A percentile compares a stretch with the other conserved stretches of the same genome.
phyloP scores from a whole-genome alignment of 1,140 invertebrate species.

The Diachasma alloeum region DNA sequence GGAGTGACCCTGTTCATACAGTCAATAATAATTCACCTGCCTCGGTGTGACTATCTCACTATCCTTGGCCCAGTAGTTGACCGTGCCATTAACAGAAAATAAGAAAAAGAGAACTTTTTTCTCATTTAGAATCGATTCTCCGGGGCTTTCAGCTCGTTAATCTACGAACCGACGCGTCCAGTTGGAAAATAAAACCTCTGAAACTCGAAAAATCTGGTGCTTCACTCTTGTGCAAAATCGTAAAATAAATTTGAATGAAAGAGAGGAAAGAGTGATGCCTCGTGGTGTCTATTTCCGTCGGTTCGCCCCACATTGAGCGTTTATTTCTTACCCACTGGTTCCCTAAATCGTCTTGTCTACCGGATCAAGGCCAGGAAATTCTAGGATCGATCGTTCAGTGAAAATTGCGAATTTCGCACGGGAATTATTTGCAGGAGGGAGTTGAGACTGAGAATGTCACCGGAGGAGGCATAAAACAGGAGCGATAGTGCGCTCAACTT shows the following conservation, averaged over 20 bases:
- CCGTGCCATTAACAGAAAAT: not conserved
- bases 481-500: not conserved
- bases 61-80: constrained; percentile 43
- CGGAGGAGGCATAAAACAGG: not conserved
- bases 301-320: constrained; percentile 52
- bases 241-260: not conserved
- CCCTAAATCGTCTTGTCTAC: not conserved
- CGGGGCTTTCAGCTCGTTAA: too few relatives aligned
- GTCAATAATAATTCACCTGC: constrained; percentile 12
- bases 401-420: not conserved
- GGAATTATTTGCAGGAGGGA: not conserved
- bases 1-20: not conserved
- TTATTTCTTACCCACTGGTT: constrained; percentile 41
- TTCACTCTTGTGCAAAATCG: not conserved
- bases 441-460: not conserved
- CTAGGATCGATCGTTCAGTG: not conserved
- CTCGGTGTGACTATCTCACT: constrained; percentile 14
- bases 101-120: not conserved
- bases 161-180: too few relatives aligned
- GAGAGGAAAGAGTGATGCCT: constrained; percentile 1
- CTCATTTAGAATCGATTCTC: not conserved
- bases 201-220: too few relatives aligned
- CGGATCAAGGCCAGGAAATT: not conserved
- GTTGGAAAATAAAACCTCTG: too few relatives aligned
- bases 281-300: constrained; percentile 43